Conservation (phyloP, 2,113 vertebrate species). For the Pterocles burchelli region DNA sequence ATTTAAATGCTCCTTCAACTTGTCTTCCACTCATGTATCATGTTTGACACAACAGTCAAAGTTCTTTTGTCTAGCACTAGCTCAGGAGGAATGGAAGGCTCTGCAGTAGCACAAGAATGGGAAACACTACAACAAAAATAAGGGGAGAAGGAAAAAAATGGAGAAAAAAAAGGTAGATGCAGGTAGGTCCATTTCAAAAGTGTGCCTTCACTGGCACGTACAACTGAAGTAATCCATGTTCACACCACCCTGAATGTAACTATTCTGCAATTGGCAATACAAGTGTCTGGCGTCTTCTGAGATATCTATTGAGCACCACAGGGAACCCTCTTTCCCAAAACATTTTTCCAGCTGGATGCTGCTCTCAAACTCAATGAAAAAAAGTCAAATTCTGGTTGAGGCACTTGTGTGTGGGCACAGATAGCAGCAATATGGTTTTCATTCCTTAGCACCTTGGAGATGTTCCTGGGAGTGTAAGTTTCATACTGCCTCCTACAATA, state of each 20-base stretch:
- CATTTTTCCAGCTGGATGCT: background rate
- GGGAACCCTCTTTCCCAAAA: background rate
- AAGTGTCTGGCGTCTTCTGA: background rate
- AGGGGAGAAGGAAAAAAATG: background rate
- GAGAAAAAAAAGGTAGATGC: background rate
- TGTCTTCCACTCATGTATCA: constrained; percentile 75
- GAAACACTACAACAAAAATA: constrained; percentile 28
- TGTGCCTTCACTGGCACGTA: background rate
- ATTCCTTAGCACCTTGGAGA: background rate
- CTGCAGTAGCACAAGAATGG: constrained; percentile 32
- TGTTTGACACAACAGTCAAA: constrained; percentile 74
- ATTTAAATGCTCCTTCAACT: constrained; percentile 78
- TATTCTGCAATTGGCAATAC: background rate
- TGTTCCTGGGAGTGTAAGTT: background rate
- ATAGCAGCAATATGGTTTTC: background rate
- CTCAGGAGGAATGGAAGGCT: constrained; percentile 46
- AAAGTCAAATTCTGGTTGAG: background rate
- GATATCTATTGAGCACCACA: rapidly evolving
- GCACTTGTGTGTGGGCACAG: background rate
- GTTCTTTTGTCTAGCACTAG: constrained; percentile 63
- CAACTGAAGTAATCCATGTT: background rate
- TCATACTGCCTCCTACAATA: background rate
- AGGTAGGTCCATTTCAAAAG: background rate
- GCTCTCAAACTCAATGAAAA: background rate
- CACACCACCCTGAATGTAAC: background rate